phyloP scores from a whole-genome alignment of 2,113 vertebrate species.

The Chaetodon trifascialis region DNA sequence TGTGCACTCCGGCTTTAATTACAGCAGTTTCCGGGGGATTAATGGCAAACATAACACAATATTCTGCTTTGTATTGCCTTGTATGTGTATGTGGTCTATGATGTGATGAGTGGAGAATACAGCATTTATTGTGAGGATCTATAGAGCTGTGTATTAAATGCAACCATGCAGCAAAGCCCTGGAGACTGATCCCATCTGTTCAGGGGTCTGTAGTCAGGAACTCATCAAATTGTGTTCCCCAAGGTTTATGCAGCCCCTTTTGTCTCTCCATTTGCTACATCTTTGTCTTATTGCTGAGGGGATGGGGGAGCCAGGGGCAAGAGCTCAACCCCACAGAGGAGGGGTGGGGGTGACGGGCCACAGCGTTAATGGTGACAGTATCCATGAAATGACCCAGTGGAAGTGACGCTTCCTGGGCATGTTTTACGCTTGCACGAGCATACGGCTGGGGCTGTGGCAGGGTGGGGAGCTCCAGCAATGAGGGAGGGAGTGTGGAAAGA shows the following conservation, averaged over 20 bases:
- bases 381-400: slow-evolving; percentile 76
- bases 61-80: slow-evolving; percentile 23
- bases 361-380: slow-evolving; percentile 71
- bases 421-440: slow-evolving; percentile 77
- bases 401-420: slow-evolving; percentile 77
- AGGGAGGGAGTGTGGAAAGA: slow-evolving; percentile 61
- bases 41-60: slow-evolving; percentile 36
- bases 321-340: slow-evolving; percentile 52
- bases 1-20: slow-evolving; percentile 53
- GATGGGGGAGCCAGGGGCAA: slow-evolving; percentile 70
- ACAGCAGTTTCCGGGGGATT: slow-evolving; percentile 13
- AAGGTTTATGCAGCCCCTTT: slow-evolving; percentile 65
- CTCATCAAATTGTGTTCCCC: slow-evolving; percentile 78
- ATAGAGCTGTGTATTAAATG: slow-evolving; percentile 60
- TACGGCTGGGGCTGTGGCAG: slow-evolving; percentile 59
- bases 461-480: slow-evolving; percentile 58
- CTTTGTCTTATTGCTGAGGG: slow-evolving; percentile 76
- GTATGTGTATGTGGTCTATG: slow-evolving; percentile 7
- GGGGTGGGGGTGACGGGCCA: slow-evolving; percentile 39
- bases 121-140: slow-evolving; percentile 46
- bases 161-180: slow-evolving; percentile 67
- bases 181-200: slow-evolving; percentile 83
- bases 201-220: slow-evolving; percentile 61
- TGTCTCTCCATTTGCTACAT: slow-evolving; percentile 75
- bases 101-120: slow-evolving; percentile 24